phyloP scores from a whole-genome alignment of 2,888 invertebrate genomes.

The Cantharis nigra region DNA sequence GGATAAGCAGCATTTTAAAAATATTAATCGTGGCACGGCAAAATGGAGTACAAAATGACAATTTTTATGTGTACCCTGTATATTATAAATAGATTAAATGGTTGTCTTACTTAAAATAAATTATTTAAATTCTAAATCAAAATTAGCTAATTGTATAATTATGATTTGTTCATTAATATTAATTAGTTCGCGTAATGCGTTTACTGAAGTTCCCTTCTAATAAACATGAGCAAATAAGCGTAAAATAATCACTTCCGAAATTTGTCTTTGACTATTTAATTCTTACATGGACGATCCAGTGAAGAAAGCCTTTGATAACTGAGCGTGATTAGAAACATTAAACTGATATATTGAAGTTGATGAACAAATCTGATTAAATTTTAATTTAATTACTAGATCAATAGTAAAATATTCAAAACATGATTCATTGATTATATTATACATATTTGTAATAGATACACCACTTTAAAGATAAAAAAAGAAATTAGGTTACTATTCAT shows the following conservation, averaged over 20 bases:
- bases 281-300: constrained; percentile 13
- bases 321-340: constrained; percentile 12
- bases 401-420: neutral
- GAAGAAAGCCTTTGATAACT: constrained; percentile 19
- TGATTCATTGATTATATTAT: neutral
- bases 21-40: no score
- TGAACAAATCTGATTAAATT: neutral
- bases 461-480: no score
- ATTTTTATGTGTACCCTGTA: neutral
- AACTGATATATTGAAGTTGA: neutral
- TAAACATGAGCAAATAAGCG: constrained; percentile 12
- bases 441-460: neutral
- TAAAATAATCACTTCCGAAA: constrained; percentile 20
- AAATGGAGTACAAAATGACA: no score
- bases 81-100: neutral
- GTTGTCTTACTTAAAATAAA: neutral
- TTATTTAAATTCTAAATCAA: neutral
- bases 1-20: no score
- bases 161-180: constrained; percentile 8
- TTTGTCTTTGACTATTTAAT: constrained; percentile 19
- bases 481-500: no score
- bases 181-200: constrained; percentile 11
- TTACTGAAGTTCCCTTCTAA: constrained; percentile 10
- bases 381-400: neutral
- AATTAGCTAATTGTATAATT: neutral